Base-by-base conservation (phyloP, 2,888 invertebrate genomes). In the Aphidoletes aphidimyza region DNA sequence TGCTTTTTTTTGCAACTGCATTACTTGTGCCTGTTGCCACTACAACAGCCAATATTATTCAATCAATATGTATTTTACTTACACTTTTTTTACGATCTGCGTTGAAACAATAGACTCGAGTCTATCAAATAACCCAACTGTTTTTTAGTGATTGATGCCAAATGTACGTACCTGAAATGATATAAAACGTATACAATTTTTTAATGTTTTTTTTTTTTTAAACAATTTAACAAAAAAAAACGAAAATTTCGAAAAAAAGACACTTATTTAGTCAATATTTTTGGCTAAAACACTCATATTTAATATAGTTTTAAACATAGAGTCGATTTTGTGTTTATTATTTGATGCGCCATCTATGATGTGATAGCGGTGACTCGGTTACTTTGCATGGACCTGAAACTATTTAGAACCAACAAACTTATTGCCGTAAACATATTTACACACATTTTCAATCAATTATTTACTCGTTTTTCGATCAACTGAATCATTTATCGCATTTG, bases 321-420 rank as follows among this genome's bases (percentile, higher is more conserved):
- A 11, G 54, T 0, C 11, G 14, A 69, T 69, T 69, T 30, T 17
- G 22, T 37, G n/a, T 37, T 81, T 37, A 37, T n/a, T 37, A 37
- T 37, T 81, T 22, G 81, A 8, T 37, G 81, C 81, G 81, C 81
- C 81, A 81, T 81, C 81, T 81, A 22, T 81, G 36, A 22, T 37
- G n/a, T 17, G 30, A 17, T 81, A 37, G 81, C n/a, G n/a, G 14
- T 8, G 11, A 22, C 14, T 34, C 69, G 17, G 11, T 26, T 34
- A 1, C 3, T 30, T 14, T 30, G 14, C 69, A 0, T 30, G 0
- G 2, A 14, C 17, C 0, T 30, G 30, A 69, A 30, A 9, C 14
- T 69, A 2, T 5, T 30, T 69, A 8, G 26, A 54, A 26, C 19
- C 3, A 17, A 47, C 11, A 47, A 14, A 17, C 9, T 47, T 17